These are phyloP conservation scores for Cataglyphis rosenhaueri DNA, from an alignment of 2,888 invertebrate species.

Conservation along the genomic window DNA sequence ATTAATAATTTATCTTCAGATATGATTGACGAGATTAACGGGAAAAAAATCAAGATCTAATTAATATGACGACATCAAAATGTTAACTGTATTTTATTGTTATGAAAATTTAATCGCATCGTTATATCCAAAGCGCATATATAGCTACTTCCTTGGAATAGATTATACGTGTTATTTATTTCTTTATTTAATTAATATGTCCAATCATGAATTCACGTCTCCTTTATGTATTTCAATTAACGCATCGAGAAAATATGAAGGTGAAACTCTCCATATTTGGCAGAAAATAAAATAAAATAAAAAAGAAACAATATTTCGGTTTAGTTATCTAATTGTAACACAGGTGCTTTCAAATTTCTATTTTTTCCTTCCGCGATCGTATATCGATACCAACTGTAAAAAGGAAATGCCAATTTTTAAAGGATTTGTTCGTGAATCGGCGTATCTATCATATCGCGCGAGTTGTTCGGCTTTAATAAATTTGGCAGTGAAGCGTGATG, in stretches of 20 bases:
- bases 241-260: background rate
- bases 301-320: background rate
- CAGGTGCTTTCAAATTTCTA: background rate
- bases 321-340: background rate
- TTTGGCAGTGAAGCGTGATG: constrained; percentile 35
- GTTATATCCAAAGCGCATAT: background rate
- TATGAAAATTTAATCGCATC: background rate
- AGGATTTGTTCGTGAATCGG: background rate
- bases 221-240: background rate
- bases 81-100: background rate
- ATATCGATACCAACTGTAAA: background rate
- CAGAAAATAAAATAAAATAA: background rate
- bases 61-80: background rate
- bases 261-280: background rate
- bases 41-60: background rate
- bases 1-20: constrained; percentile 40
- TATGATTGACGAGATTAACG: background rate
- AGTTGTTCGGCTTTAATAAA: constrained; percentile 37
- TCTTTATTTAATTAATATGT: constrained; percentile 29
- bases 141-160: background rate
- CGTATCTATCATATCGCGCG: constrained; percentile 6
- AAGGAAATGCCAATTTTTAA: constrained; percentile 9
- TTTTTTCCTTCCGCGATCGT: background rate
- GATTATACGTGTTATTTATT: background rate
- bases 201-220: background rate